Percentiles rank a stretch among this genome's conserved stretches.
These are phyloP conservation scores for Agriotes lineatus DNA, from an alignment of 2,888 invertebrate species.

Conservation along the genomic window DNA sequence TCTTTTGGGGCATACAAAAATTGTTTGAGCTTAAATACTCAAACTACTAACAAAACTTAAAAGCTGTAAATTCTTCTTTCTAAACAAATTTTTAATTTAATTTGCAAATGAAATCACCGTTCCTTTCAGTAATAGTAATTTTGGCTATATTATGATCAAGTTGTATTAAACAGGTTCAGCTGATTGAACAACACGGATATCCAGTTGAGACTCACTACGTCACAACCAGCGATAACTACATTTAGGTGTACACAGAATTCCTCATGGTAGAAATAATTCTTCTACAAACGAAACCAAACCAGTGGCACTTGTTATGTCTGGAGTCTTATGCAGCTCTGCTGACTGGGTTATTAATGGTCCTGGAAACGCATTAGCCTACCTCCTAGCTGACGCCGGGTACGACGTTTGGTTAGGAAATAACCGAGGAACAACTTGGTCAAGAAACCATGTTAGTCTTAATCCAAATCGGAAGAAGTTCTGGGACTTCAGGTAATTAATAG, in stretches of 20 bases:
- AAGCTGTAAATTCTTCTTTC: too few relatives aligned
- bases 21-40: too few relatives aligned
- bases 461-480: neutral
- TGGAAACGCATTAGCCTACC: neutral
- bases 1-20: too few relatives aligned
- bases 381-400: conserved; percentile 20
- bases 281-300: conserved; percentile 59
- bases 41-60: too few relatives aligned
- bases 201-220: conserved; percentile 64
- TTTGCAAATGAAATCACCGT: too few relatives aligned
- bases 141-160: too few relatives aligned
- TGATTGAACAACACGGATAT: conserved; percentile 63
- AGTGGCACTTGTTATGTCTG: conserved; percentile 81
- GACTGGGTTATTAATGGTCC: conserved; percentile 2
- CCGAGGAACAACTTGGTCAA: conserved; percentile 14
- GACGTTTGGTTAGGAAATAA: conserved; percentile 23
- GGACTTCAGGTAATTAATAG: conserved; percentile 4
- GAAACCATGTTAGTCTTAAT: conserved; percentile 6
- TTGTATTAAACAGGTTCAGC: conserved; percentile 64
- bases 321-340: conserved; percentile 79
- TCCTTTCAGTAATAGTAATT: too few relatives aligned
- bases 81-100: too few relatives aligned
- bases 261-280: conserved; percentile 48
- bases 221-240: conserved; percentile 66
- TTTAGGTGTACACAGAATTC: conserved; percentile 63